These are phyloP conservation scores for Phthorimaea operculella DNA, from an alignment of 1,140 invertebrate genomes.

Conservation along the genomic window DNA sequence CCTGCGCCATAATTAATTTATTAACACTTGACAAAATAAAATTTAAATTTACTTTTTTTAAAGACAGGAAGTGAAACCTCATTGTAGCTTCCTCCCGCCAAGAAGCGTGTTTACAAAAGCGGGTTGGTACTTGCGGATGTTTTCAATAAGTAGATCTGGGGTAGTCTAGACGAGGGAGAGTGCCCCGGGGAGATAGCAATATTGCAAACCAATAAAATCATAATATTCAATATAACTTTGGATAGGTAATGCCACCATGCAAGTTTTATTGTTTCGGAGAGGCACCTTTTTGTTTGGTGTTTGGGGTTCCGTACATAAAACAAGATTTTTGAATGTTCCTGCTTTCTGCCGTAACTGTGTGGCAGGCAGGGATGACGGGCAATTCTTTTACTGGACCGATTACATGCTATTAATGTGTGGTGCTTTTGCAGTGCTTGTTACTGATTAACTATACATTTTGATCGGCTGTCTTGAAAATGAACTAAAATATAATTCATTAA, in stretches of 20 bases:
- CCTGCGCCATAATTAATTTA: background rate
- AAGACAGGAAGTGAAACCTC: conserved; percentile 20
- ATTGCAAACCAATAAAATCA: conserved; percentile 45
- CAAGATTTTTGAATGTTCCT: too few species aligned
- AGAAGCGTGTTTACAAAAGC: conserved; percentile 26
- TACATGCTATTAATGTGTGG: too few species aligned
- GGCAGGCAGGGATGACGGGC: too few species aligned
- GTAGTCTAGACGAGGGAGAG: conserved; percentile 50
- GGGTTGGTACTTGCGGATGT: conserved; percentile 31
- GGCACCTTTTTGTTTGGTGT: too few species aligned
- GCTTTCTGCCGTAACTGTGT: too few species aligned
- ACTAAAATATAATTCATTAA: too few species aligned
- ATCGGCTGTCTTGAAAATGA: too few species aligned
- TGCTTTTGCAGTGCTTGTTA: too few species aligned
- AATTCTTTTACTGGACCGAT: too few species aligned
- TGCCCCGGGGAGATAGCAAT: conserved; percentile 39
- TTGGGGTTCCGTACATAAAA: too few species aligned
- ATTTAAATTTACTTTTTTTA: background rate
- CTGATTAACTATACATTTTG: too few species aligned
- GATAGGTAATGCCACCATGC: background rate
- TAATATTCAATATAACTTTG: conserved; percentile 26
- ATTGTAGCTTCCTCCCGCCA: conserved; percentile 21
- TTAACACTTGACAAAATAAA: background rate
- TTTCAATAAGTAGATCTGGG: conserved; percentile 39
- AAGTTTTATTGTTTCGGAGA: background rate